Conservation (phyloP, 2,113 vertebrate species). For the Corvus moneduloides region DNA sequence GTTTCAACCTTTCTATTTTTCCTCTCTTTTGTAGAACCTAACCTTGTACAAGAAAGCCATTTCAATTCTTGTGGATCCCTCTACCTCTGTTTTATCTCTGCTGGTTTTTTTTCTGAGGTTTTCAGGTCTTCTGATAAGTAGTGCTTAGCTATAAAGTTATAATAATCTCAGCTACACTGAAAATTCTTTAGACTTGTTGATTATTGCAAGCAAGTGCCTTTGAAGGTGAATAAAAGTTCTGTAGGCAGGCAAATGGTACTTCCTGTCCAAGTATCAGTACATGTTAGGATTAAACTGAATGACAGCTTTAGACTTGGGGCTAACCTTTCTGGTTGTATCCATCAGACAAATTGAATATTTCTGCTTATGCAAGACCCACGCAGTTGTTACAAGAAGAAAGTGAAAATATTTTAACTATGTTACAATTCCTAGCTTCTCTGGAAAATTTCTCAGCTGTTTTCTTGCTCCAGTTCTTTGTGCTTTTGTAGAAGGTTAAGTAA, state of each 20-base stretch:
- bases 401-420: neutral
- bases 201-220: neutral
- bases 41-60: neutral
- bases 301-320: neutral
- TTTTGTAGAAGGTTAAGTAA: neutral
- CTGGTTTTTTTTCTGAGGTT: neutral
- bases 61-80: neutral
- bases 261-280: neutral
- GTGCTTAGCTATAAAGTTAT: neutral
- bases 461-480: neutral
- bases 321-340: neutral
- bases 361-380: neutral
- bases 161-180: neutral
- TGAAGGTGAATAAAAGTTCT: neutral
- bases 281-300: neutral
- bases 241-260: neutral
- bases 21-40: neutral
- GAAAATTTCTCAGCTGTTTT: neutral
- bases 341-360: neutral
- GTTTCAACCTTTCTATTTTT: neutral
- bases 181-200: neutral
- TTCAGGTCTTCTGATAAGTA: neutral
- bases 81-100: neutral
- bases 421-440: neutral
- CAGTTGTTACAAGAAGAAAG: neutral